Percentiles rank a stretch among this genome's conserved stretches.
These are phyloP conservation scores for Drosophila asahinai DNA, from an alignment of 1,140 invertebrate genomes.

Conservation along the genomic window DNA sequence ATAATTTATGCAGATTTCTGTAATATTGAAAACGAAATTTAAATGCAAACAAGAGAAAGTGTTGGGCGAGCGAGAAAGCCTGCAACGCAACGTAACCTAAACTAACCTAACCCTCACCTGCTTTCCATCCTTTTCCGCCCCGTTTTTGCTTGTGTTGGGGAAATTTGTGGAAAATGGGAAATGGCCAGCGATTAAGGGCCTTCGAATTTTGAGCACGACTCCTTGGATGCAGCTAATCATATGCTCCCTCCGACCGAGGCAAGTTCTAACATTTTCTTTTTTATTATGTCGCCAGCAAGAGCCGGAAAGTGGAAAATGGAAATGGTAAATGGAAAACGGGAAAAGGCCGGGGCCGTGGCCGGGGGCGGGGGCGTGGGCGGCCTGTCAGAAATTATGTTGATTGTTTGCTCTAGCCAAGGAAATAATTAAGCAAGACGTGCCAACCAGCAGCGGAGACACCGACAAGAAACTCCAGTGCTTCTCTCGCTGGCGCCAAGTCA, in stretches of 20 bases:
- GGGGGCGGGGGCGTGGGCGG: constrained; percentile 16
- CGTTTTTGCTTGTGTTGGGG: constrained; percentile 14
- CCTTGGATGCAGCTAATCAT: constrained; percentile 42
- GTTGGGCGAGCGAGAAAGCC: constrained; percentile 43
- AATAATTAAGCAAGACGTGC: constrained; percentile 75
- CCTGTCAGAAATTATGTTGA: constrained; percentile 78
- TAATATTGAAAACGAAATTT: constrained; percentile 71
- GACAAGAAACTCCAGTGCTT: constrained; percentile 28
- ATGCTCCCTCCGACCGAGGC: constrained; percentile 7
- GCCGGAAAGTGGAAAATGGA: constrained; percentile 10
- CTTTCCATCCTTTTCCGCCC: not conserved
- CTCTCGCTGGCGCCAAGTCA: constrained; percentile 64
- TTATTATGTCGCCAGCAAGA: constrained; percentile 47
- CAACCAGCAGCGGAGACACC: constrained; percentile 40
- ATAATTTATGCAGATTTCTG: constrained; percentile 74
- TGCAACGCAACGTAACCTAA: constrained; percentile 9
- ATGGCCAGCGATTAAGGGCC: not conserved
- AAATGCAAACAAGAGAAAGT: constrained; percentile 56
- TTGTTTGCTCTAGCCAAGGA: constrained; percentile 77
- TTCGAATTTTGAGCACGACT: not conserved
- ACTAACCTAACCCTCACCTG: constrained; percentile 34
- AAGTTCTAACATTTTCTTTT: constrained; percentile 50
- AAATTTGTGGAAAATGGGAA: constrained; percentile 5
- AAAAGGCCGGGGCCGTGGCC: not conserved
- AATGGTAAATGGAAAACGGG: constrained; percentile 1